These are phyloP conservation scores for Catostylus mosaicus DNA, from an alignment of 30 jellyfish, hydroid and myxozoan genomes.

Conservation along the genomic window DNA sequence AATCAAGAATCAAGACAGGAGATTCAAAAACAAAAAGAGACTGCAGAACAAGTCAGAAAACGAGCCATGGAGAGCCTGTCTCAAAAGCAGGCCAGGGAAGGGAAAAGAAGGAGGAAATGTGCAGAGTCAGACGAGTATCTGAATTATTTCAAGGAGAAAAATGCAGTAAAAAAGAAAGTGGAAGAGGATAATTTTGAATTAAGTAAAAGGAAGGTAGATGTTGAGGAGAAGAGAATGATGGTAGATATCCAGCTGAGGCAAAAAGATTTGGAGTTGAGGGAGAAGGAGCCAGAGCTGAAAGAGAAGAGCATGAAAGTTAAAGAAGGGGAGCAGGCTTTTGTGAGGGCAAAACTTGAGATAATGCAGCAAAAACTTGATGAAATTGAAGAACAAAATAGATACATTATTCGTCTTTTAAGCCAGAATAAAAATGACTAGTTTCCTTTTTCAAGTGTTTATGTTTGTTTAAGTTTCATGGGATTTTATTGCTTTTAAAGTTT, in stretches of 20 bases:
- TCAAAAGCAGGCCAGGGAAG: too few species aligned
- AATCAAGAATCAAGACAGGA: background rate
- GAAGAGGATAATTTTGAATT: background rate
- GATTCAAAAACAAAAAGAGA: background rate
- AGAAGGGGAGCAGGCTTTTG: too few species aligned
- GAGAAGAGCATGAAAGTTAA: too few species aligned
- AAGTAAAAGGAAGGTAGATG: background rate
- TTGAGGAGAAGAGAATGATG: background rate
- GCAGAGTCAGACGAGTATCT: background rate
- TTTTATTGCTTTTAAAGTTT: too few species aligned
- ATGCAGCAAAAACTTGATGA: too few species aligned
- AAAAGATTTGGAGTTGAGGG: background rate
- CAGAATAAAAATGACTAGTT: too few species aligned
- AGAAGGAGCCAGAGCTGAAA: too few species aligned
- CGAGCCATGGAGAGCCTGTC: slow-evolving; percentile 20
- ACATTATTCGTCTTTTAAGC: too few species aligned
- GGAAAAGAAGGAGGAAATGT: background rate
- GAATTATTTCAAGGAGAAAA: background rate
- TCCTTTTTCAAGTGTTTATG: too few species aligned
- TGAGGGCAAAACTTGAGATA: too few species aligned
- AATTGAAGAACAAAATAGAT: too few species aligned
- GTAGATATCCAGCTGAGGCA: background rate
- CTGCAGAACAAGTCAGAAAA: background rate
- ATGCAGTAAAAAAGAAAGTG: background rate
- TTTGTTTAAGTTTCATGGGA: too few species aligned